Conservation (phyloP, 2,113 vertebrate species). For the Parotia lawesii region DNA sequence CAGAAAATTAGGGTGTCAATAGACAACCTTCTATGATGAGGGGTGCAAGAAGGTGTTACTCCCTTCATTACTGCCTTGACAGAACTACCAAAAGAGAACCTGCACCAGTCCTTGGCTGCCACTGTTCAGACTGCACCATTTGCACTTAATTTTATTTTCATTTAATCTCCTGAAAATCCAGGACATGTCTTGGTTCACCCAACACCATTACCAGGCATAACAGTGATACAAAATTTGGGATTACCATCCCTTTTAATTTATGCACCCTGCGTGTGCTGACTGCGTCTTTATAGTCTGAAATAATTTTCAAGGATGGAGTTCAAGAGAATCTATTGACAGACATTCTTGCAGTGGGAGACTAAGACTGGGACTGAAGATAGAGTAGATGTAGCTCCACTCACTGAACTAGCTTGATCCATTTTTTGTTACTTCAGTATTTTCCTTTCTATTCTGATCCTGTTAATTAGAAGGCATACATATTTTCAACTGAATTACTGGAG, state of each 20-base stretch:
- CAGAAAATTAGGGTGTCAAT: neutral
- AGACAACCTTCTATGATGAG: neutral
- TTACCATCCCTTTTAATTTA: neutral
- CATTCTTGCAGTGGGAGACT: neutral
- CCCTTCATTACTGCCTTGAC: neutral
- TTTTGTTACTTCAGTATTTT: neutral
- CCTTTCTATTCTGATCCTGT: neutral
- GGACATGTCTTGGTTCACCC: neutral
- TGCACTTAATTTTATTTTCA: neutral
- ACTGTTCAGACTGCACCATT: neutral
- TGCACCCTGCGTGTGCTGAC: neutral
- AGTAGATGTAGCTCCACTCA: neutral
- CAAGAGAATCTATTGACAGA: neutral
- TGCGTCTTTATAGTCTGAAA: neutral
- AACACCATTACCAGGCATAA: neutral
- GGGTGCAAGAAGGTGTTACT: neutral
- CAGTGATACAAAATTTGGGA: neutral
- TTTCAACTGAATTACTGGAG: neutral
- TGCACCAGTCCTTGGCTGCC: neutral
- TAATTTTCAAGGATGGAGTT: neutral
- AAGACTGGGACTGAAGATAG: neutral
- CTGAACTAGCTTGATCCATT: neutral
- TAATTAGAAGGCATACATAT: neutral
- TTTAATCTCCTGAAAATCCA: neutral
- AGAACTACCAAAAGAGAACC: neutral